Percentiles rank a stretch among this genome's conserved stretches.
Conservation (phyloP, 1,140 invertebrate genomes). For the Drosophila yakuba region DNA sequence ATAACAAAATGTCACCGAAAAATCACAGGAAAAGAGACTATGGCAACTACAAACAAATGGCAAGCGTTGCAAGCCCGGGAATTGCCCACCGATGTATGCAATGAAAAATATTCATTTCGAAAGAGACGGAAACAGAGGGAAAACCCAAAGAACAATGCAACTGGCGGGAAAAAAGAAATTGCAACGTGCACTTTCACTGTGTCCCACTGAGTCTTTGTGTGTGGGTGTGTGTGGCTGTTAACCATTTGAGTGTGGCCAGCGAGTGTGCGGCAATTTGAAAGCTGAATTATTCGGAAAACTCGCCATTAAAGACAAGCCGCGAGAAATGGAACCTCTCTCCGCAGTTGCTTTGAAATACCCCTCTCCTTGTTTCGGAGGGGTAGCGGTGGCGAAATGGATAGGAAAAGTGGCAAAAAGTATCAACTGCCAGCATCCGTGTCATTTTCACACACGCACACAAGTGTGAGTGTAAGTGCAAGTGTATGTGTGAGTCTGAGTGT, state of each 20-base stretch:
- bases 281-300: constrained; percentile 18
- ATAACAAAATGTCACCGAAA: constrained; percentile 41
- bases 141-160: constrained; percentile 30
- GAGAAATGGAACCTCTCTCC: constrained; percentile 18
- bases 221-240: constrained; percentile 14
- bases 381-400: constrained; percentile 11
- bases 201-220: neutral
- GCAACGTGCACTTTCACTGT: constrained; percentile 18
- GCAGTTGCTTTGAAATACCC: constrained; percentile 4
- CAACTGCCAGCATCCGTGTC: constrained; percentile 39
- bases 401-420: constrained; percentile 19
- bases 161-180: constrained; percentile 17
- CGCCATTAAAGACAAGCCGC: constrained; percentile 40
- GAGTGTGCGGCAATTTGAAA: constrained; percentile 5
- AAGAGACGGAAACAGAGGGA: constrained; percentile 1
- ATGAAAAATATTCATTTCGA: constrained; percentile 47
- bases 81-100: constrained; percentile 59
- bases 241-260: constrained; percentile 31
- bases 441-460: constrained; percentile 1
- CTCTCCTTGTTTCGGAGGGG: constrained; percentile 9
- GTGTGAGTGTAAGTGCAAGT: neutral
- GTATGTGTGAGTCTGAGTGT: constrained; percentile 17
- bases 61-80: constrained; percentile 39
- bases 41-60: constrained; percentile 19
- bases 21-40: constrained; percentile 7